These are phyloP conservation scores for Catostomus latipinnis DNA, from an alignment of 2,797 vertebrate species.

Conservation along the genomic window DNA sequence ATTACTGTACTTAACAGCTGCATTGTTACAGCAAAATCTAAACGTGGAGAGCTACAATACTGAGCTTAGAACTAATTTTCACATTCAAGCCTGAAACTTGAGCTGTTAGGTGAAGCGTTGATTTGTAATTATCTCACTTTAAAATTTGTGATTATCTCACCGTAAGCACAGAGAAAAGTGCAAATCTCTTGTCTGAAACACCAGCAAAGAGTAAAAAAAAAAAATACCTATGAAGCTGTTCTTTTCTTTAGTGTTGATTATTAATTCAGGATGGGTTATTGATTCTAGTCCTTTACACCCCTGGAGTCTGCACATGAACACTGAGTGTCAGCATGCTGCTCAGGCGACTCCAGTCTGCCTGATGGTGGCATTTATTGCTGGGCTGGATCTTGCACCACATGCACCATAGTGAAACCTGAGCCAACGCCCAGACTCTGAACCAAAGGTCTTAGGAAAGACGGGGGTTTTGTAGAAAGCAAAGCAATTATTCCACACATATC, in stretches of 20 bases:
- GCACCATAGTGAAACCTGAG: slow-evolving; percentile 54
- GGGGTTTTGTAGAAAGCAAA: not conserved
- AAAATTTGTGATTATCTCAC: not conserved
- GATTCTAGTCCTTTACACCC: slow-evolving; percentile 65
- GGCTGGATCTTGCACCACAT: slow-evolving; percentile 45
- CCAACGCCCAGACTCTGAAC: slow-evolving; percentile 31
- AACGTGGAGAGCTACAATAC: slow-evolving; percentile 3
- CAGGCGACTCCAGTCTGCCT: slow-evolving; percentile 47
- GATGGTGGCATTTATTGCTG: slow-evolving; percentile 59
- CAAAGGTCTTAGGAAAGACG: slow-evolving; percentile 7
- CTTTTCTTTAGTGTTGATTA: slow-evolving; percentile 60
- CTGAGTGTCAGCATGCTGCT: slow-evolving; percentile 54
- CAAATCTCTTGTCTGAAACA: slow-evolving; percentile 39
- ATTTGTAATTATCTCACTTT: slow-evolving; percentile 50
- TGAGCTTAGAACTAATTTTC: slow-evolving; percentile 2
- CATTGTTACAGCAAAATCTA: not conserved
- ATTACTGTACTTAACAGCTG: not conserved
- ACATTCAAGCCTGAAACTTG: slow-evolving; percentile 26
- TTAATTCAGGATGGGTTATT: slow-evolving; percentile 76
- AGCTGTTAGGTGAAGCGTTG: slow-evolving; percentile 43
- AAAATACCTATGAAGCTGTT: not conserved
- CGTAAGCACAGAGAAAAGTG: slow-evolving; percentile 2
- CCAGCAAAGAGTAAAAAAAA: slow-evolving; percentile 2
- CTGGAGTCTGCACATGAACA: slow-evolving; percentile 62
- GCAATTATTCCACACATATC: not conserved